Conservation (phyloP, 2,113 vertebrate species). For the Sebastes fasciatus region DNA sequence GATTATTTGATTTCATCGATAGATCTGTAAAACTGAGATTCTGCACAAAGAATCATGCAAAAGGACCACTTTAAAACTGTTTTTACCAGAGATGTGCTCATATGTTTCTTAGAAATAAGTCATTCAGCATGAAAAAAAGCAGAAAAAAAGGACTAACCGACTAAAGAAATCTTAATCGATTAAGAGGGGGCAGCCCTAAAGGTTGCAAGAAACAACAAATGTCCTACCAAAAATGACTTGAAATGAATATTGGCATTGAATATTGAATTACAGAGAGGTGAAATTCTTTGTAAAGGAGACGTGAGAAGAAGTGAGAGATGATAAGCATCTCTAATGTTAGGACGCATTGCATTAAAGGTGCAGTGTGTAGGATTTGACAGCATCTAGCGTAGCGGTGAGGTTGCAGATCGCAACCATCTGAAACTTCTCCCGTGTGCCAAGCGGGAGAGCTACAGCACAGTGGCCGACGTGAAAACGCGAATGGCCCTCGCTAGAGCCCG, state of each 20-base stretch:
- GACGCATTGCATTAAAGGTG: neutral
- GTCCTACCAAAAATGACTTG: slow-evolving; percentile 37
- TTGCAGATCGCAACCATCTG: too few species aligned
- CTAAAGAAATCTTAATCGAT: neutral
- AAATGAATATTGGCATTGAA: slow-evolving; percentile 55
- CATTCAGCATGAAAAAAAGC: neutral
- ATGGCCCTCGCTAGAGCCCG: too few species aligned
- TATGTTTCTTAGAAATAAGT: neutral
- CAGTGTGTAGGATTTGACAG: too few species aligned
- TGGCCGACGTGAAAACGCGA: too few species aligned
- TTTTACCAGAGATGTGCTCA: neutral
- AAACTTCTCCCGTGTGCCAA: too few species aligned
- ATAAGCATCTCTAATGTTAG: slow-evolving; percentile 32
- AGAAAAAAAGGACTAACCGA: neutral
- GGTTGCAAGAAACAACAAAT: slow-evolving; percentile 38
- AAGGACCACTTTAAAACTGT: neutral
- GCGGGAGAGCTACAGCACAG: too few species aligned
- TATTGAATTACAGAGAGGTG: slow-evolving; percentile 27
- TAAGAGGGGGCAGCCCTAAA: neutral
- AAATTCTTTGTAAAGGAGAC: neutral
- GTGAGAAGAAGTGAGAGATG: neutral
- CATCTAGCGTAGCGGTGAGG: too few species aligned
- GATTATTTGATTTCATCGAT: neutral
- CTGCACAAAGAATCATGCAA: neutral
- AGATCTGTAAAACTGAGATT: neutral